A percentile compares a stretch with the other conserved stretches of the same genome.
Evolutionary conservation across 2,797 vertebrate species (phyloP).

Genomic region (Melanotaenia parkinsoni): DNA sequence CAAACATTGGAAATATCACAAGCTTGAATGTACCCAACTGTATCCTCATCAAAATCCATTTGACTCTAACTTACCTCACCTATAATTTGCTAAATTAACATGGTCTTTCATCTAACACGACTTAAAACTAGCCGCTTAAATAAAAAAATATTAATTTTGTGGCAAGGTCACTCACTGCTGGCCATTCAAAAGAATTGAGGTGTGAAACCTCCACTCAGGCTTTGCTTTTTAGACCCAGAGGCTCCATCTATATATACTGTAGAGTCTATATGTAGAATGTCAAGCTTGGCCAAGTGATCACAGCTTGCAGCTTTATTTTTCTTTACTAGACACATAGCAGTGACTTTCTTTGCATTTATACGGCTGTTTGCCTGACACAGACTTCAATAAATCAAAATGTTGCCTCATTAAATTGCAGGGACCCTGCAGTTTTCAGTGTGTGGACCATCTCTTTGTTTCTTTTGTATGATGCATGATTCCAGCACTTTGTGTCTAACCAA

Average conservation of each 20-base stretch:
- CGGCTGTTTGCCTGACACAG: neutral
- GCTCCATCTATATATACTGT: neutral
- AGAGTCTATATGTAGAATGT: neutral
- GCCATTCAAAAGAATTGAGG: neutral
- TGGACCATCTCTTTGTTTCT: slow-evolving; percentile 1
- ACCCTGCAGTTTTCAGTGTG: slow-evolving; percentile 16
- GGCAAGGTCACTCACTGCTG: neutral
- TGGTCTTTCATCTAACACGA: too few relatives aligned
- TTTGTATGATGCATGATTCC: neutral
- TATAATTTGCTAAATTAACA: neutral
- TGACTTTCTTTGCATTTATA: neutral
- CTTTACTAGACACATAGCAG: neutral
- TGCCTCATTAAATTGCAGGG: slow-evolving; percentile 22
- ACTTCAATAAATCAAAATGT: neutral
- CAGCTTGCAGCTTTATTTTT: neutral
- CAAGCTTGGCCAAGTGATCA: neutral
- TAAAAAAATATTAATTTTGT: too few relatives aligned
- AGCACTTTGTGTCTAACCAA: slow-evolving; percentile 1
- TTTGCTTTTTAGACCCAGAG: neutral
- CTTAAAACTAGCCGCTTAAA: too few relatives aligned
- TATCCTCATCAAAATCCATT: neutral
- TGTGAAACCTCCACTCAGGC: too few relatives aligned
- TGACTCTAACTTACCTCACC: too few relatives aligned
- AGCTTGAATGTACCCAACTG: neutral
- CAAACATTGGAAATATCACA: neutral